Percentiles rank a stretch among this genome's conserved stretches.
phyloP scores from a whole-genome alignment of 2,888 invertebrate species.

The Catocala sponsa region DNA sequence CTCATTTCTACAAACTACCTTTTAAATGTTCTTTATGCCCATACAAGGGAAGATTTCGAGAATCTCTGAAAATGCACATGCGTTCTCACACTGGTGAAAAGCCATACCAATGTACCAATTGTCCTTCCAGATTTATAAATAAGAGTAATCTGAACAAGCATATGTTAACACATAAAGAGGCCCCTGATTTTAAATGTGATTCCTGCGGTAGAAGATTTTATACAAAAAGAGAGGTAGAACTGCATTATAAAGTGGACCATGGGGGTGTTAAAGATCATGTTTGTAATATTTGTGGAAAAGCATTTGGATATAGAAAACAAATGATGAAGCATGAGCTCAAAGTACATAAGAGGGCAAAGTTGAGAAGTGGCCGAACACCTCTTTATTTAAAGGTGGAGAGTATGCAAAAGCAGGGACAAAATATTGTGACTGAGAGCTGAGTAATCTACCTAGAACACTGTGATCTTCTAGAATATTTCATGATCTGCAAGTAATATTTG shows the following conservation, averaged over 20 bases:
- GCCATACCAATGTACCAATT: constrained; percentile 76
- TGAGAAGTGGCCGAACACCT: constrained; percentile 73
- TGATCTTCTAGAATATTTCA: too few species aligned
- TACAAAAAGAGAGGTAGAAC: constrained; percentile 68
- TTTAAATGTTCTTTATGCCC: constrained; percentile 77
- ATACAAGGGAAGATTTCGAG: constrained; percentile 75
- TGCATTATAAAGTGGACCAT: constrained; percentile 79
- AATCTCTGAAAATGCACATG: constrained; percentile 81
- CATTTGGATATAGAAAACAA: constrained; percentile 79
- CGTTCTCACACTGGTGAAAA: constrained; percentile 79
- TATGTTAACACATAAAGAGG: constrained; percentile 66
- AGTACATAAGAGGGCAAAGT: constrained; percentile 79
- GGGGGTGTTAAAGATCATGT: constrained; percentile 76
- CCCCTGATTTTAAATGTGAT: constrained; percentile 74
- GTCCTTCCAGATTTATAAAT: constrained; percentile 73
- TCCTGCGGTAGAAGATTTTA: constrained; percentile 74
- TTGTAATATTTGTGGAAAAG: constrained; percentile 76
- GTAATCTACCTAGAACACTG: too few species aligned
- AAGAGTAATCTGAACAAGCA: constrained; percentile 82
- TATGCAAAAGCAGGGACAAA: constrained; percentile 58
- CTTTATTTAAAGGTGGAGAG: constrained; percentile 72
- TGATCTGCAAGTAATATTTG: too few species aligned
- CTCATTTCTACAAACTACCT: constrained; percentile 75
- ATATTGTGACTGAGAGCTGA: constrained; percentile 33
- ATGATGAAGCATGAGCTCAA: constrained; percentile 82